phyloP scores from a whole-genome alignment of 2,888 invertebrate genomes.

The Aelia acuminata region DNA sequence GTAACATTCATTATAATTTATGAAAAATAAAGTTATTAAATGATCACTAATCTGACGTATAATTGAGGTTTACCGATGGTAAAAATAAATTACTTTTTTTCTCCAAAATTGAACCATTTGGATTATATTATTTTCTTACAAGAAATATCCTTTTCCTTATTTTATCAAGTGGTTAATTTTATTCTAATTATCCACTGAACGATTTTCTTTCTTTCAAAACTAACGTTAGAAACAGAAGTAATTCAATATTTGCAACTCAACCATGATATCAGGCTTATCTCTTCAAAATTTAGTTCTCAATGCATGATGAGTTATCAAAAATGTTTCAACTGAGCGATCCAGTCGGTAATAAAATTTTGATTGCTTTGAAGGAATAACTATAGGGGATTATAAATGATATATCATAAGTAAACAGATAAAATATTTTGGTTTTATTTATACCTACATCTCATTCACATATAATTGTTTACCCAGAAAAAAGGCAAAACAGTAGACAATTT shows the following conservation, averaged over 20 bases:
- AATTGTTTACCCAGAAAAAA: slow-evolving; percentile 60
- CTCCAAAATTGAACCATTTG: neutral
- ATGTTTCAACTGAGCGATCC: neutral
- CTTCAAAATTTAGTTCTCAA: neutral
- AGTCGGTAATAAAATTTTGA: neutral
- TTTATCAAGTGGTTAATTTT: too few relatives aligned
- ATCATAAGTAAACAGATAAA: slow-evolving; percentile 63
- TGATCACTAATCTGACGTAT: neutral
- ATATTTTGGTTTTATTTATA: slow-evolving; percentile 66
- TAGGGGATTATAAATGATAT: neutral
- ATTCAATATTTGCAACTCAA: neutral
- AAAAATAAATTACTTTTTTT: neutral
- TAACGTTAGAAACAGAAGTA: neutral
- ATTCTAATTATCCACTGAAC: too few relatives aligned
- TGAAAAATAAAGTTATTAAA: neutral
- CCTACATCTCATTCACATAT: slow-evolving; percentile 66
- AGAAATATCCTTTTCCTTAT: too few relatives aligned
- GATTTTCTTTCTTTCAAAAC: too few relatives aligned
- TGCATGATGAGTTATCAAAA: neutral
- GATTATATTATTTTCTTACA: neutral
- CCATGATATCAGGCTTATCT: neutral
- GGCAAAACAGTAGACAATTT: slow-evolving; percentile 54
- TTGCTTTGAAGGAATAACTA: neutral
- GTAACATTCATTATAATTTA: neutral
- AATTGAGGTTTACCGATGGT: too few relatives aligned